A percentile compares a stretch with the other conserved stretches of the same genome.
These are phyloP conservation scores for Cerastis rubricosa DNA, from an alignment of 2,888 invertebrate genomes.

Conservation along the genomic window DNA sequence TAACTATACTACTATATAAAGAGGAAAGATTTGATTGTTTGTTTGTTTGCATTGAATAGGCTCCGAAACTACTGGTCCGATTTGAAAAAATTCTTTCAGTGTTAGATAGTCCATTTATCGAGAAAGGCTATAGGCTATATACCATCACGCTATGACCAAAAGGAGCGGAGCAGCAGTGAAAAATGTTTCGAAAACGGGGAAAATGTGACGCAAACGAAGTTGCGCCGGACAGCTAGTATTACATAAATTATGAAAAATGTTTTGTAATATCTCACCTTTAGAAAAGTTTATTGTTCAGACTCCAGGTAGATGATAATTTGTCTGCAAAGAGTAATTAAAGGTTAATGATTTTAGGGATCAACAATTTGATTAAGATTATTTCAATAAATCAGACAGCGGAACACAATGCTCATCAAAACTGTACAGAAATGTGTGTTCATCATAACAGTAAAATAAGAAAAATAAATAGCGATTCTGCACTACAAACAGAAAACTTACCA, in stretches of 20 bases:
- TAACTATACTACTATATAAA: too few species aligned
- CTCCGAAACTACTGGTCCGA: too few species aligned
- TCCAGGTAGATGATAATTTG: neutral
- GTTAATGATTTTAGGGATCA: neutral
- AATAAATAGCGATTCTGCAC: neutral
- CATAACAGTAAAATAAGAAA: constrained; percentile 9
- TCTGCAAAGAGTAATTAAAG: constrained; percentile 10
- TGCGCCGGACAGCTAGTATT: too few species aligned
- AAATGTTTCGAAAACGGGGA: too few species aligned
- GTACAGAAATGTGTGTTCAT: constrained; percentile 43
- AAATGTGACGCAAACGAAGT: too few species aligned
- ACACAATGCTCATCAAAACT: constrained; percentile 46
- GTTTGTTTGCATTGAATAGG: too few species aligned
- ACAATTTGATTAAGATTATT: neutral
- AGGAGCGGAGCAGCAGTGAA: too few species aligned
- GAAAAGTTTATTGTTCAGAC: neutral
- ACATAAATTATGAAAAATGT: neutral
- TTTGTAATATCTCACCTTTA: constrained; percentile 19
- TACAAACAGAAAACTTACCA: neutral
- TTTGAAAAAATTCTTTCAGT: too few species aligned
- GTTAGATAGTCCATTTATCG: too few species aligned
- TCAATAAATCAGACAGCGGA: constrained; percentile 46
- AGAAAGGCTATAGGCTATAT: too few species aligned
- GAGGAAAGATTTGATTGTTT: too few species aligned
- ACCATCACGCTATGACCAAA: too few species aligned